Conservation (phyloP, 2,888 invertebrate species). For the Oxyscelio sp. region DNA sequence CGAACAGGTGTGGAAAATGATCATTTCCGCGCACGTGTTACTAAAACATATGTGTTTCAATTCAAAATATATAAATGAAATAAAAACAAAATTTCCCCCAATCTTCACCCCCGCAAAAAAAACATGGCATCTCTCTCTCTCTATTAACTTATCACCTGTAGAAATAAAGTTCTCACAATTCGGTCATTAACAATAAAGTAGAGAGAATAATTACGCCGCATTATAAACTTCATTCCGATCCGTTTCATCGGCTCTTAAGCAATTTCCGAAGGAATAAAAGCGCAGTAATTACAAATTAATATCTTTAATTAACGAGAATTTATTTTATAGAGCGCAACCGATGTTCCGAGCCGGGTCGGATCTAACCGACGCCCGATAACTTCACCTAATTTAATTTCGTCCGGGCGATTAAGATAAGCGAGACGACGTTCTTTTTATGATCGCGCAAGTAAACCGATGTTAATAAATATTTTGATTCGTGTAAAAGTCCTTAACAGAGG, state of each 20-base stretch:
- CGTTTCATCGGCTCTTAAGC: constrained; percentile 64
- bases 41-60: too few species aligned
- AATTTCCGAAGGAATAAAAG: constrained; percentile 65
- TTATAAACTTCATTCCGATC: constrained; percentile 48
- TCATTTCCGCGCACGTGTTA: too few species aligned
- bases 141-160: neutral
- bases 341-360: constrained; percentile 35
- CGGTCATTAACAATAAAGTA: constrained; percentile 64
- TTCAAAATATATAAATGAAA: too few species aligned
- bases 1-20: too few species aligned
- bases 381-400: constrained; percentile 64
- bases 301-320: constrained; percentile 70
- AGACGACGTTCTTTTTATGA: constrained; percentile 34
- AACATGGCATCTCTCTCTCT: too few species aligned
- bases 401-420: constrained; percentile 58
- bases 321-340: constrained; percentile 62
- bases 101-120: too few species aligned
- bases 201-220: constrained; percentile 58
- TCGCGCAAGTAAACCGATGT: constrained; percentile 32
- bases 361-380: constrained; percentile 53
- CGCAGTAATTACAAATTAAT: constrained; percentile 66
- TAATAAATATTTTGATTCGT: constrained; percentile 54
- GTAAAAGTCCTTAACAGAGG: constrained; percentile 42
- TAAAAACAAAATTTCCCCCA: too few species aligned
- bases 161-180: constrained; percentile 61